Conservation (phyloP, 1,140 invertebrate species). For the Dreissena polymorpha region DNA sequence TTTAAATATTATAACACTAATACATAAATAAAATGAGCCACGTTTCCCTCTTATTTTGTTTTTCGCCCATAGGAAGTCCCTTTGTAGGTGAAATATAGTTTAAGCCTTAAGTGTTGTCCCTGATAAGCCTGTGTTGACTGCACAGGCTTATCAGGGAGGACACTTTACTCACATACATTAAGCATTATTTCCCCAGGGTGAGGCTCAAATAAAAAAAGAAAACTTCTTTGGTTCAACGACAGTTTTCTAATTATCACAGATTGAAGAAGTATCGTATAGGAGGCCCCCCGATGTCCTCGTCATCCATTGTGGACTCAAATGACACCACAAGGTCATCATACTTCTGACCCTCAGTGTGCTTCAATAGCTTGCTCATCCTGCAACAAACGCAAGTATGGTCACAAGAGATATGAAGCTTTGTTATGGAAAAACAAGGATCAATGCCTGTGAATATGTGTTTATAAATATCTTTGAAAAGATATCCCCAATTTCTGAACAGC, state of each 20-base stretch:
- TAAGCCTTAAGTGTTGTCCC: no score
- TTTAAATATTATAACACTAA: no score
- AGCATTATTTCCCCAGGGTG: no score
- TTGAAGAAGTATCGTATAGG: conserved; percentile 75
- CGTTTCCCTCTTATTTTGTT: no score
- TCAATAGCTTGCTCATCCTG: conserved; percentile 76
- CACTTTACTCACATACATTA: no score
- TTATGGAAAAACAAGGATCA: neutral
- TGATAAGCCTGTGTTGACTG: no score
- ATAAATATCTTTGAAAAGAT: neutral
- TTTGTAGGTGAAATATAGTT: no score
- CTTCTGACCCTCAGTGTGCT: conserved; percentile 61
- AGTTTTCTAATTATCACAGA: conserved; percentile 20
- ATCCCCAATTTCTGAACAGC: neutral
- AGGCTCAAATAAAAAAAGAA: no score
- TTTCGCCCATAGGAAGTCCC: no score
- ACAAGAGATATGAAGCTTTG: neutral
- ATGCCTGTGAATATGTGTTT: neutral
- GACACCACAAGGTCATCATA: conserved; percentile 77
- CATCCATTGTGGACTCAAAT: conserved; percentile 65
- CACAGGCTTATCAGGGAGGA: no score
- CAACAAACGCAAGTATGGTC: conserved; percentile 2
- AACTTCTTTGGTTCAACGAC: no score
- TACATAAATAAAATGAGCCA: no score
- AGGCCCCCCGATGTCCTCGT: conserved; percentile 73